Conservation (phyloP, 2,797 vertebrate genomes). For the Melanotaenia trifasciata region DNA sequence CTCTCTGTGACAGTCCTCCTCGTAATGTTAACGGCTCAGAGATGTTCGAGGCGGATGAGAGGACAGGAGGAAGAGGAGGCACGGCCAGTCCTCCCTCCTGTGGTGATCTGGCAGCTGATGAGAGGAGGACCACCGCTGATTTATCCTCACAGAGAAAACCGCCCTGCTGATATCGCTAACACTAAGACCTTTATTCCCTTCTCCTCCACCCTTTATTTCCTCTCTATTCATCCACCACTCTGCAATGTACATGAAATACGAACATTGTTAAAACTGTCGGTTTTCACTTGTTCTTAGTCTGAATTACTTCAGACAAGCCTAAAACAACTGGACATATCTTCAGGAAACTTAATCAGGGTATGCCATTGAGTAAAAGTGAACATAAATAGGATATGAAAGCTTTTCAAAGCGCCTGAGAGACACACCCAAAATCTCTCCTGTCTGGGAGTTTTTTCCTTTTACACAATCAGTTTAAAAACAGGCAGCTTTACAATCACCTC, state of each 20-base stretch:
- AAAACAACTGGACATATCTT: not conserved
- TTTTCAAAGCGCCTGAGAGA: no score
- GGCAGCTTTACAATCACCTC: not conserved
- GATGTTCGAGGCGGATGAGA: constrained; percentile 1
- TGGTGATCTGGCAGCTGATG: constrained; percentile 64
- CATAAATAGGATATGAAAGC: not conserved
- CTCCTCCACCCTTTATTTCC: not conserved
- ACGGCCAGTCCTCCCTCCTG: constrained; percentile 20
- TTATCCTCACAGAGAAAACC: constrained; percentile 47
- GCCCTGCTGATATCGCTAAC: constrained; percentile 42
- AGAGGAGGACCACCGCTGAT: constrained; percentile 58
- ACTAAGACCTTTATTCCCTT: constrained; percentile 26
- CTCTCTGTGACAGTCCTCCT: not conserved
- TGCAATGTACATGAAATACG: not conserved
- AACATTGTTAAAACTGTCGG: not conserved
- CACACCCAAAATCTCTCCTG: not conserved
- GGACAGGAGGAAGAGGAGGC: constrained; percentile 8
- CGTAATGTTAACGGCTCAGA: not conserved
- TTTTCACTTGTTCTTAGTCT: not conserved
- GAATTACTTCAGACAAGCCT: not conserved
- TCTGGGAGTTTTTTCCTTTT: not conserved
- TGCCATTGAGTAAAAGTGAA: not conserved
- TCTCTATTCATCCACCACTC: not conserved
- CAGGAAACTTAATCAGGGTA: not conserved
- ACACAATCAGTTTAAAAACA: not conserved